Evolutionary conservation across 2,888 invertebrate genomes (phyloP).

Genomic region (Lamproptera curius): DNA sequence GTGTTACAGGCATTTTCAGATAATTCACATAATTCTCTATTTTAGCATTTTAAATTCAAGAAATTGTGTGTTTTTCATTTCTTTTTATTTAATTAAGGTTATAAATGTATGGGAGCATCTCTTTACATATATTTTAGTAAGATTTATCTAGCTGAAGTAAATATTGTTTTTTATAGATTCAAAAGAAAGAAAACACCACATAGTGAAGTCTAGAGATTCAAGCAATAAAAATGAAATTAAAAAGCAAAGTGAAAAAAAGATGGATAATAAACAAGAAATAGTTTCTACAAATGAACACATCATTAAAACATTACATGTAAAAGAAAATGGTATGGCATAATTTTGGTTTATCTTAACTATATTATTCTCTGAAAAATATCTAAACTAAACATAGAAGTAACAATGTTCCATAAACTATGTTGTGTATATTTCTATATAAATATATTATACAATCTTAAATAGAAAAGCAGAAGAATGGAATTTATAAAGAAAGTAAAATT

Average conservation of each 20-base stretch:
- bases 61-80: too few species aligned
- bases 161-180: conserved; percentile 39
- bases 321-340: conserved; percentile 36
- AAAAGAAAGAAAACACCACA: conserved; percentile 41
- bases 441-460: background rate
- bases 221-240: conserved; percentile 38
- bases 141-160: too few species aligned
- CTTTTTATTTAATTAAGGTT: too few species aligned
- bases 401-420: background rate
- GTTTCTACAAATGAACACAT: conserved; percentile 10
- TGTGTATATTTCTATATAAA: background rate
- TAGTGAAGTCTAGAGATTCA: conserved; percentile 37
- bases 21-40: too few species aligned
- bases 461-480: background rate
- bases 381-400: background rate
- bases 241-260: conserved; percentile 29
- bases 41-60: too few species aligned
- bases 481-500: background rate
- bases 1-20: too few species aligned
- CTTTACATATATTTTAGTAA: too few species aligned
- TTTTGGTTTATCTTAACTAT: background rate
- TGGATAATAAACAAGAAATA: conserved; percentile 33
- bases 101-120: too few species aligned
- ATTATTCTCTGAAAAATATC: background rate
- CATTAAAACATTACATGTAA: conserved; percentile 22